phyloP scores from a whole-genome alignment of 2,797 vertebrate species.

The Crypturellus tataupa region DNA sequence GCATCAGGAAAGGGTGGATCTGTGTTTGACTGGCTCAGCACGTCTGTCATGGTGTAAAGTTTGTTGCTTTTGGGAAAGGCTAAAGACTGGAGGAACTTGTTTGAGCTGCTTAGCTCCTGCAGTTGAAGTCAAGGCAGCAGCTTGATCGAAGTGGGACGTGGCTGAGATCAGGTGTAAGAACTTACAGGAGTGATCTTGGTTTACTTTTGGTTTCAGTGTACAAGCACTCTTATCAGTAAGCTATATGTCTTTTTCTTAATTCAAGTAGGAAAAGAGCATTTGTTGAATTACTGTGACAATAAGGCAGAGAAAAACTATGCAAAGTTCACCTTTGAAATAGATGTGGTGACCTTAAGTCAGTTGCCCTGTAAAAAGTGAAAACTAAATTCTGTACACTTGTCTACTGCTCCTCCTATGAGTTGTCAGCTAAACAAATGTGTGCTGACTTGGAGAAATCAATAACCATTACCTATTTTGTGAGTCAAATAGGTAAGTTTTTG shows the following conservation, averaged over 20 bases:
- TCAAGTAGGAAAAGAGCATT: too few relatives aligned
- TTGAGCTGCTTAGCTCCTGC: background rate
- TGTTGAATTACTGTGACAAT: too few relatives aligned
- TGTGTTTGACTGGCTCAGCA: background rate
- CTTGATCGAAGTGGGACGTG: background rate
- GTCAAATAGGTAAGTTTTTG: background rate
- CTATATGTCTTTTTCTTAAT: too few relatives aligned
- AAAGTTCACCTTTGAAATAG: too few relatives aligned
- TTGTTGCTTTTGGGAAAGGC: background rate
- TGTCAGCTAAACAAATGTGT: background rate
- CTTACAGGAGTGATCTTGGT: background rate
- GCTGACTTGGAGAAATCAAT: background rate
- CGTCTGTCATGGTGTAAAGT: background rate
- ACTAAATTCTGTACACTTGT: too few relatives aligned
- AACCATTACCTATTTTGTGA: background rate
- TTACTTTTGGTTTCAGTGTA: too few relatives aligned
- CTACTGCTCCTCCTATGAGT: too few relatives aligned
- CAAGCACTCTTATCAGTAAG: too few relatives aligned
- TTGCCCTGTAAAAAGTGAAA: too few relatives aligned
- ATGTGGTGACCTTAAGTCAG: too few relatives aligned
- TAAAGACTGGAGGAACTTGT: constrained; percentile 11
- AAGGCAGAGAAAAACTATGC: background rate
- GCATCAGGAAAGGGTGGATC: background rate
- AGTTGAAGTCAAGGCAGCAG: background rate
- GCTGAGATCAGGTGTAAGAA: background rate